phyloP scores from a whole-genome alignment of 1,140 invertebrate genomes.

The Ylistrum balloti region DNA sequence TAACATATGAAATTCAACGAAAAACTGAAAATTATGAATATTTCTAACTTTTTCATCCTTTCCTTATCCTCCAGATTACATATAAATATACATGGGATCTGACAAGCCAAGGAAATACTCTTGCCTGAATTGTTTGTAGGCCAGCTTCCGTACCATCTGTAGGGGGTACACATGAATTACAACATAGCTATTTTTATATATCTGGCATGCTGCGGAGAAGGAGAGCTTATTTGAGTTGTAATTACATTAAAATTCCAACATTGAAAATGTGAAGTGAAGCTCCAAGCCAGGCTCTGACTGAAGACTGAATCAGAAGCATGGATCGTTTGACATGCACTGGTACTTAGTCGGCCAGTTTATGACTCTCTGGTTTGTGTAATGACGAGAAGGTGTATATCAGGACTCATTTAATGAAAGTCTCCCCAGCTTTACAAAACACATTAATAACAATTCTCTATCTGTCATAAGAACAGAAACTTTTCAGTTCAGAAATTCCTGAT shows the following conservation, averaged over 20 bases:
- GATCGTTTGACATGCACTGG: not conserved
- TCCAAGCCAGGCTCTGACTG: not conserved
- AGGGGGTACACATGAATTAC: not conserved
- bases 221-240: slow-evolving; percentile 7
- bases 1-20: not conserved
- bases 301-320: not conserved
- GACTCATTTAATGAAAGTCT: not conserved
- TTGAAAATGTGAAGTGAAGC: slow-evolving; percentile 20
- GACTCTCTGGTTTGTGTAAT: slow-evolving; percentile 6
- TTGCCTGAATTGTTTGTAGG: not conserved
- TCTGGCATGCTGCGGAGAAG: slow-evolving; percentile 19
- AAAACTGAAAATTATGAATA: not conserved
- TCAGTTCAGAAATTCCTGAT: not conserved
- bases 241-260: slow-evolving; percentile 40
- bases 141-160: not conserved
- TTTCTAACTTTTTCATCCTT: slow-evolving; percentile 8
- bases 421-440: not conserved
- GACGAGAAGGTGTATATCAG: not conserved
- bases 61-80: not conserved
- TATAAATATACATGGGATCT: not conserved
- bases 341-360: slow-evolving; percentile 5
- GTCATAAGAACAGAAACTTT: not conserved
- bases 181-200: slow-evolving; percentile 2
- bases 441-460: not conserved
- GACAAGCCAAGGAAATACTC: not conserved